Conservation (phyloP, 2,113 vertebrate species). For the Ginglymostoma cirratum region DNA sequence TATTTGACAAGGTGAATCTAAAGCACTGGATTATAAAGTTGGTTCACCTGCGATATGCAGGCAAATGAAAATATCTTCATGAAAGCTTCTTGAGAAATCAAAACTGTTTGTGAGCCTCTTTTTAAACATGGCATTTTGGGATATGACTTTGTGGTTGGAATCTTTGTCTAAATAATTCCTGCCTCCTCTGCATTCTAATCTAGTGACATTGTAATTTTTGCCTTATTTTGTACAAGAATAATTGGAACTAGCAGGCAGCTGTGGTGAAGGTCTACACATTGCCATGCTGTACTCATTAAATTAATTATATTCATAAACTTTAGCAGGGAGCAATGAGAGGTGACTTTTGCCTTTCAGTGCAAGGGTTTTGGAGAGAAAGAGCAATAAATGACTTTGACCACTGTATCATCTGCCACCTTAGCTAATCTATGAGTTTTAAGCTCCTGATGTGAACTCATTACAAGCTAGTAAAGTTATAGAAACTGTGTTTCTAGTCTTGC, state of each 20-base stretch:
- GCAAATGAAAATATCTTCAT: not conserved
- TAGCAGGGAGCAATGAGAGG: not conserved
- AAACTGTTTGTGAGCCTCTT: not conserved
- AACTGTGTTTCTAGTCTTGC: not conserved
- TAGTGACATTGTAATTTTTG: not conserved
- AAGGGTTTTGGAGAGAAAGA: not conserved
- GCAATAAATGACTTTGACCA: not conserved
- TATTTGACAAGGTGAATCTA: not conserved
- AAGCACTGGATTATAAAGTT: not conserved
- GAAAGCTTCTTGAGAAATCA: not conserved
- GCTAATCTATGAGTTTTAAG: not conserved
- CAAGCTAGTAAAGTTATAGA: constrained; percentile 7
- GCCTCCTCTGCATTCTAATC: not conserved
- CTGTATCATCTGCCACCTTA: constrained; percentile 24
- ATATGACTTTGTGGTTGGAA: not conserved
- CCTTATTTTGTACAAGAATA: not conserved
- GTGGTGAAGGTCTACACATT: constrained; percentile 8
- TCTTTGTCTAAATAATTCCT: not conserved
- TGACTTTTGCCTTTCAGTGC: not conserved
- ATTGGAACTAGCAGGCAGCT: constrained; percentile 13
- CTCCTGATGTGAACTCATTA: constrained; percentile 28
- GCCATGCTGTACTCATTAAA: not conserved
- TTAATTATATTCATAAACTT: constrained; percentile 30
- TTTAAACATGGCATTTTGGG: not conserved
- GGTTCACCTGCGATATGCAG: not conserved